Conservation (phyloP, 2,113 vertebrate genomes). For the Lamprologus tigripictilis region DNA sequence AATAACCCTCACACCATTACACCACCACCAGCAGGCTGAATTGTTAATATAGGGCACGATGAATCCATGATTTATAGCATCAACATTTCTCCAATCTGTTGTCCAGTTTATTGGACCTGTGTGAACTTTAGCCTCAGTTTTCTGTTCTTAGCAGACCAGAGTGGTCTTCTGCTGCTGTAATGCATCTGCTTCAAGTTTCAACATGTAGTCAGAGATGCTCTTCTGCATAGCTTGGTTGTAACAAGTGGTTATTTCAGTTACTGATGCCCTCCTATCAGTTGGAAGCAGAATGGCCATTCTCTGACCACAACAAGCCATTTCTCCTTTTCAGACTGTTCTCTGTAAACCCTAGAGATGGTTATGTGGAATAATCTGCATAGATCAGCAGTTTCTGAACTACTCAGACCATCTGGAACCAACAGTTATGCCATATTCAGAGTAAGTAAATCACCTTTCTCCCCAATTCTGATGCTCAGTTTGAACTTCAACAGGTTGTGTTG, state of each 20-base stretch:
- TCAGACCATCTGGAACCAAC: neutral
- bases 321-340: neutral
- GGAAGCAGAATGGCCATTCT: neutral
- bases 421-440: neutral
- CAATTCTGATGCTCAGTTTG: neutral
- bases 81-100: neutral
- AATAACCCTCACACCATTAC: neutral
- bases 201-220: neutral
- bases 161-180: neutral
- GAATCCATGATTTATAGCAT: neutral
- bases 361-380: neutral
- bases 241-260: neutral
- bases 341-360: neutral
- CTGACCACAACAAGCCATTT: neutral
- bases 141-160: neutral
- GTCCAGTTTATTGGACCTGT: neutral
- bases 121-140: neutral
- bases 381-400: neutral
- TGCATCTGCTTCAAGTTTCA: neutral
- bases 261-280: neutral
- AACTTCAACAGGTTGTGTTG: neutral
- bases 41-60: neutral
- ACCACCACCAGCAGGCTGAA: neutral
- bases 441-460: neutral
- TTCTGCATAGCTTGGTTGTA: neutral